phyloP scores from a whole-genome alignment of 2,888 invertebrate genomes.

The Scotopteryx bipunctaria region DNA sequence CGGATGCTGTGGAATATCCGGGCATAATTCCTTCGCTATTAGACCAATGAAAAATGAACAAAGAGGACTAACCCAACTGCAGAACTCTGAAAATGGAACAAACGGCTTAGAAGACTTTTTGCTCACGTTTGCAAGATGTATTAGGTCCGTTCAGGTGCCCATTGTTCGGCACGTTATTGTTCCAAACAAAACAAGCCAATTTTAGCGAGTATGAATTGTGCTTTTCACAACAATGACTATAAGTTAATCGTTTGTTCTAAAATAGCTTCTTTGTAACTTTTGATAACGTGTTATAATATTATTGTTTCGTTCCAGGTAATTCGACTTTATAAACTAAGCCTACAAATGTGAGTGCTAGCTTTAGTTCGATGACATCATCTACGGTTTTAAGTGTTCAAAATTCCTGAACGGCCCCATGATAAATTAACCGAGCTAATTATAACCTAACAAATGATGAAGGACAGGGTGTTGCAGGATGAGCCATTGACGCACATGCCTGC shows the following conservation, averaged over 20 bases:
- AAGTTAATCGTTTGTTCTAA: conserved; percentile 34
- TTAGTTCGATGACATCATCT: conserved; percentile 18
- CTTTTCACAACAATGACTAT: conserved; percentile 39
- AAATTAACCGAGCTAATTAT: conserved; percentile 58
- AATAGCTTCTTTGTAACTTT: conserved; percentile 24
- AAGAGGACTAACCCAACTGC: conserved; percentile 22
- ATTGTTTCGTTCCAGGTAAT: conserved; percentile 37
- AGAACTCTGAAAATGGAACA: conserved; percentile 27
- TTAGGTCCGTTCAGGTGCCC: conserved; percentile 37
- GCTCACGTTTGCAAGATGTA: conserved; percentile 35
- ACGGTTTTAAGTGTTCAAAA: conserved; percentile 17
- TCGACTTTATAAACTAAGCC: conserved; percentile 13
- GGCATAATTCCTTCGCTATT: conserved; percentile 23
- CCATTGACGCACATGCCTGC: conserved; percentile 53
- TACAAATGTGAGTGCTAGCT: conserved; percentile 14
- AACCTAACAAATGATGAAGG: conserved; percentile 59
- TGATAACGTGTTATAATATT: conserved; percentile 15
- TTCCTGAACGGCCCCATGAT: conserved; percentile 39
- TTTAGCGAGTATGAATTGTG: conserved; percentile 41
- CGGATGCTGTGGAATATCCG: conserved; percentile 24
- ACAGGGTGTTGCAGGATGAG: conserved; percentile 54
- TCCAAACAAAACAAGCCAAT: conserved; percentile 43
- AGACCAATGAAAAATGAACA: conserved; percentile 20
- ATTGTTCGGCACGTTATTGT: conserved; percentile 54
- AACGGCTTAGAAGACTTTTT: conserved; percentile 30